Evolutionary conservation across 92 coral and sea anemone genomes (phyloP).

Genomic region (Porites lobata): DNA sequence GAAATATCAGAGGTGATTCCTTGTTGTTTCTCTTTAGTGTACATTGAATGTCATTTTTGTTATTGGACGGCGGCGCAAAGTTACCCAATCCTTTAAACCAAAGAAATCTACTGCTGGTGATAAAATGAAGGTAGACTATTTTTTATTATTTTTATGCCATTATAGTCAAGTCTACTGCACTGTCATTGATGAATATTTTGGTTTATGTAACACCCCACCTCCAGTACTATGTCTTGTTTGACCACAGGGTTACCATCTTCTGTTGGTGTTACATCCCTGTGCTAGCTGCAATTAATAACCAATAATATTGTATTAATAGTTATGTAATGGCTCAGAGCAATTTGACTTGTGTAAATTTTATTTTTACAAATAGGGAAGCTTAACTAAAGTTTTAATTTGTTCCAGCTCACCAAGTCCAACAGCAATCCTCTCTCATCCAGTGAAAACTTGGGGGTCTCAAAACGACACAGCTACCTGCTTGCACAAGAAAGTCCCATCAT

Average conservation of each 20-base stretch:
- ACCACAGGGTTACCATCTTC: too few relatives aligned
- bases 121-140: conserved; percentile 56
- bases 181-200: too few relatives aligned
- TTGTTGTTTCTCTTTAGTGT: conserved; percentile 59
- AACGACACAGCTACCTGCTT: conserved; percentile 8
- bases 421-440: conserved; percentile 30
- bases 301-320: too few relatives aligned
- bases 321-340: too few relatives aligned
- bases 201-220: too few relatives aligned
- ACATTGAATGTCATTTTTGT: conserved; percentile 62
- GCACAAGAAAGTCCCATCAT: conserved; percentile 35
- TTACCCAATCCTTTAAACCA: conserved; percentile 71
- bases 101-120: conserved; percentile 30
- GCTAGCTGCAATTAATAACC: too few relatives aligned
- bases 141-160: too few relatives aligned
- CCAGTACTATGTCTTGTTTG: too few relatives aligned
- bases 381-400: background rate
- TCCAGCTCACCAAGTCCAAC: conserved; percentile 19
- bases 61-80: conserved; percentile 71
- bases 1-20: background rate
- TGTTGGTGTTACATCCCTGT: too few relatives aligned
- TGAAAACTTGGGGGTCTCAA: background rate
- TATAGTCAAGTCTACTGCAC: too few relatives aligned
- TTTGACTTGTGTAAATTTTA: background rate
- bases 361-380: background rate